Evolutionary conservation across 92 coral and sea anemone genomes (phyloP).

Genomic region (Montipora capitata): DNA sequence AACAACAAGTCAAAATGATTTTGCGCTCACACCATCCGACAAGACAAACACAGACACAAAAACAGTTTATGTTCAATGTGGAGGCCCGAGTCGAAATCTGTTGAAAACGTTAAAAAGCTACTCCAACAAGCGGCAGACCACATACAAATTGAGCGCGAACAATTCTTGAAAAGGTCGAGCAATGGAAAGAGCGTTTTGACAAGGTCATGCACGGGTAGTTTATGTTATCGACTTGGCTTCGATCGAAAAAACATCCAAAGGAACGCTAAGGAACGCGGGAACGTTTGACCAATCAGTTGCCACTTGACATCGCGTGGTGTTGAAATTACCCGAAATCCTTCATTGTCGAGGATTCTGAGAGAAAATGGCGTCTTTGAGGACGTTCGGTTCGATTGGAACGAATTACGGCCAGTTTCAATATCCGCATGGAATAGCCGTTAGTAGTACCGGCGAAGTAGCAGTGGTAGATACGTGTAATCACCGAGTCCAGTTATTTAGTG

Average conservation of each 20-base stretch:
- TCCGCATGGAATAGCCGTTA: constrained; percentile 67
- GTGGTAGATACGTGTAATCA: constrained; percentile 71
- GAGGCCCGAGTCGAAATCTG: too few species aligned
- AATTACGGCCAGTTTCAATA: constrained; percentile 48
- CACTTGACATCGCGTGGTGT: constrained; percentile 35
- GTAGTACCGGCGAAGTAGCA: constrained; percentile 65
- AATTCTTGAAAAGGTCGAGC: too few species aligned
- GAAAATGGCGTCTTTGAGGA: constrained; percentile 50
- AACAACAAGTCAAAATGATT: too few species aligned
- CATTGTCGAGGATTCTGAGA: neutral
- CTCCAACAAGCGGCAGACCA: too few species aligned
- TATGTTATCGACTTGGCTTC: neutral
- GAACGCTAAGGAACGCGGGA: constrained; percentile 26
- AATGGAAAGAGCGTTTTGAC: too few species aligned
- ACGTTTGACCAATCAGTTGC: constrained; percentile 27
- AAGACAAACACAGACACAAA: too few species aligned
- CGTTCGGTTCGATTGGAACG: constrained; percentile 50
- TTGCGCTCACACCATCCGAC: too few species aligned
- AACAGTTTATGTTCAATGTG: too few species aligned
- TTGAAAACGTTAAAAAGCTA: too few species aligned
- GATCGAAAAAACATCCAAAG: neutral
- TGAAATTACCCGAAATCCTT: constrained; percentile 20
- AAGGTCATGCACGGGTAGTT: too few species aligned
- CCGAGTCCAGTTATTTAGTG: constrained; percentile 64
- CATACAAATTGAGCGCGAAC: too few species aligned